Conservation (phyloP, 2,113 vertebrate genomes). For the Chascanopsetta lugubris region DNA sequence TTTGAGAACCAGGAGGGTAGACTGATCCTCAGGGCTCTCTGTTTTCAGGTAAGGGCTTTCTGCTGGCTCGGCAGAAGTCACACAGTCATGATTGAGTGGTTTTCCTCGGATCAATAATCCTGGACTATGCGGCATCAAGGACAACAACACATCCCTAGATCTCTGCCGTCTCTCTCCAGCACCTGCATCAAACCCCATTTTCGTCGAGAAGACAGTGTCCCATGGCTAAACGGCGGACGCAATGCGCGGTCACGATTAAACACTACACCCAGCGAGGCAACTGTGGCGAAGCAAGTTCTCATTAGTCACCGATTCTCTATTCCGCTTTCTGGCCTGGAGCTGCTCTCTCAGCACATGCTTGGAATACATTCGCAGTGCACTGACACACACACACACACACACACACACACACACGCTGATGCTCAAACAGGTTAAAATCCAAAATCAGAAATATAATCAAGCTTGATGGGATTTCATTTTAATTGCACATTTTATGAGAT, state of each 20-base stretch:
- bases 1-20: constrained; percentile 24
- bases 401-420: constrained; percentile 21
- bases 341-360: constrained; percentile 50
- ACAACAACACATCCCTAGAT: constrained; percentile 65
- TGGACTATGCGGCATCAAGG: constrained; percentile 63
- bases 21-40: constrained; percentile 14
- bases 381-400: constrained; percentile 13
- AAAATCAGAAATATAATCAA: constrained; percentile 31
- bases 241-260: constrained; percentile 61
- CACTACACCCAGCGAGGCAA: constrained; percentile 43
- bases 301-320: constrained; percentile 67
- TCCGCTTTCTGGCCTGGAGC: constrained; percentile 50
- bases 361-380: constrained; percentile 48
- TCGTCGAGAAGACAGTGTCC: constrained; percentile 27
- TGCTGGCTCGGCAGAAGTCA: constrained; percentile 63
- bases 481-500: constrained; percentile 48
- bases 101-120: constrained; percentile 69
- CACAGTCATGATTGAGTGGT: constrained; percentile 67
- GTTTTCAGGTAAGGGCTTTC: constrained; percentile 40
- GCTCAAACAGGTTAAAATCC: constrained; percentile 36
- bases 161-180: constrained; percentile 39
- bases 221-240: constrained; percentile 43
- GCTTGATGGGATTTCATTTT: constrained; percentile 38
- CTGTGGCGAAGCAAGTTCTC: constrained; percentile 66
- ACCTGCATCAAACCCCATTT: constrained; percentile 35